Conservation (phyloP, 2,888 invertebrate genomes). For the Melinaea marsaeus region DNA sequence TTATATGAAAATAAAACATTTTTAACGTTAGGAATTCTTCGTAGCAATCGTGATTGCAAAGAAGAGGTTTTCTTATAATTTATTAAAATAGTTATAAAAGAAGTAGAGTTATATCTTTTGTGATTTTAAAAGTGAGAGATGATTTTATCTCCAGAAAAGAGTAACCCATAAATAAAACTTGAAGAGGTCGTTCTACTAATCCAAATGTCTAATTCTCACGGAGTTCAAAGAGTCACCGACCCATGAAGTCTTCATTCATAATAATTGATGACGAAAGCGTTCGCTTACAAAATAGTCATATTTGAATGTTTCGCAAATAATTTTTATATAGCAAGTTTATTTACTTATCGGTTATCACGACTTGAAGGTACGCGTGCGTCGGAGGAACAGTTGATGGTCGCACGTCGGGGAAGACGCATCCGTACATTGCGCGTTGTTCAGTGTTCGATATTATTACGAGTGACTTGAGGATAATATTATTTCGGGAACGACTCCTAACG, state of each 20-base stretch:
- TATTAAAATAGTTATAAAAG: too few relatives aligned
- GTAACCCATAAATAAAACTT: constrained; percentile 8
- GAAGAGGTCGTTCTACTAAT: constrained; percentile 19
- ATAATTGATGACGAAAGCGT: constrained; percentile 28
- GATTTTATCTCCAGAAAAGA: constrained; percentile 1
- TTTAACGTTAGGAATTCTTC: too few relatives aligned
- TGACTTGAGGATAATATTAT: constrained; percentile 46
- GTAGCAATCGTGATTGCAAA: too few relatives aligned
- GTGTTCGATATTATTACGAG: constrained; percentile 54
- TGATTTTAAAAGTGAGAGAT: background rate
- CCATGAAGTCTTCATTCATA: constrained; percentile 34
- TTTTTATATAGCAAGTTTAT: constrained; percentile 52
- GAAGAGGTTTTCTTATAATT: too few relatives aligned
- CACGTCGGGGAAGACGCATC: constrained; percentile 73
- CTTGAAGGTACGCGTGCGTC: constrained; percentile 46
- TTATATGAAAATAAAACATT: too few relatives aligned
- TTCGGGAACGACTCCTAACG: constrained; percentile 39
- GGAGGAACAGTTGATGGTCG: constrained; percentile 71
- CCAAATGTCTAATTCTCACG: constrained; percentile 28
- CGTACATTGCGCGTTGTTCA: constrained; percentile 52
- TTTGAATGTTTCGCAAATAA: constrained; percentile 48
- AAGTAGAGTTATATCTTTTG: too few relatives aligned
- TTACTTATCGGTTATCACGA: constrained; percentile 65
- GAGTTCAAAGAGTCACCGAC: constrained; percentile 26
- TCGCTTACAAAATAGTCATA: constrained; percentile 27